Percentiles rank a stretch among this genome's conserved stretches.
Conservation (phyloP, 2,797 vertebrate genomes). For the Salmo trutta region DNA sequence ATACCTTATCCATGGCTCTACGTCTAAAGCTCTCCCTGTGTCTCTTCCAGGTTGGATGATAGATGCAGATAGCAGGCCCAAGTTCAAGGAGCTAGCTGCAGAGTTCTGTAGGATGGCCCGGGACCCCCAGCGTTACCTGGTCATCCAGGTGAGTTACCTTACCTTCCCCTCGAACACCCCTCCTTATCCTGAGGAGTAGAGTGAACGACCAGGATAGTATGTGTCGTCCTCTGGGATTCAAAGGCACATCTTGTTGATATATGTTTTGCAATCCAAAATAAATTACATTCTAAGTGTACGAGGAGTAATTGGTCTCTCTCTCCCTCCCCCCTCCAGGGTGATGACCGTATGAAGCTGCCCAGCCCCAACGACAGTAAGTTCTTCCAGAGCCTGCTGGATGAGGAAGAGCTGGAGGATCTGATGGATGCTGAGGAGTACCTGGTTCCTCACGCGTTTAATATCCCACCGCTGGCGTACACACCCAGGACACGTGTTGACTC, state of each 20-base stretch:
- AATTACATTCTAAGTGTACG: too few species aligned
- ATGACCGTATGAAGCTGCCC: slow-evolving; percentile 97
- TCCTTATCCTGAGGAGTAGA: background rate
- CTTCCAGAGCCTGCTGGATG: slow-evolving; percentile 96
- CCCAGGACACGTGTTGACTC: slow-evolving; percentile 90
- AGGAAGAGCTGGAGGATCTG: slow-evolving; percentile 94
- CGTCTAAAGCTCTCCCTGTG: background rate
- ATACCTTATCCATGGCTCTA: background rate
- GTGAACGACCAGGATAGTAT: too few species aligned
- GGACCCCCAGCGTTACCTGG: slow-evolving; percentile 95
- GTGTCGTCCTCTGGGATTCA: too few species aligned
- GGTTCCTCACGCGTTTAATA: slow-evolving; percentile 91
- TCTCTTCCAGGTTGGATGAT: slow-evolving; percentile 94
- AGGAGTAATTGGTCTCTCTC: background rate
- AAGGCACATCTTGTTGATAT: too few species aligned
- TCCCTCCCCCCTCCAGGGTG: slow-evolving; percentile 78
- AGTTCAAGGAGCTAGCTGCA: slow-evolving; percentile 96
- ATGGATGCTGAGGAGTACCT: slow-evolving; percentile 99
- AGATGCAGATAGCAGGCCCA: slow-evolving; percentile 96
- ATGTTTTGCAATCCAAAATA: too few species aligned
- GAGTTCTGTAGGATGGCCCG: slow-evolving; percentile 98
- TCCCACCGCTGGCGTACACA: slow-evolving; percentile 91
- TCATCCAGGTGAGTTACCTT: slow-evolving; percentile 87
- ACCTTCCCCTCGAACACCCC: background rate
- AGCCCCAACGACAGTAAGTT: slow-evolving; percentile 98